Conservation (phyloP, 1,140 invertebrate genomes). For the Lineus longissimus region DNA sequence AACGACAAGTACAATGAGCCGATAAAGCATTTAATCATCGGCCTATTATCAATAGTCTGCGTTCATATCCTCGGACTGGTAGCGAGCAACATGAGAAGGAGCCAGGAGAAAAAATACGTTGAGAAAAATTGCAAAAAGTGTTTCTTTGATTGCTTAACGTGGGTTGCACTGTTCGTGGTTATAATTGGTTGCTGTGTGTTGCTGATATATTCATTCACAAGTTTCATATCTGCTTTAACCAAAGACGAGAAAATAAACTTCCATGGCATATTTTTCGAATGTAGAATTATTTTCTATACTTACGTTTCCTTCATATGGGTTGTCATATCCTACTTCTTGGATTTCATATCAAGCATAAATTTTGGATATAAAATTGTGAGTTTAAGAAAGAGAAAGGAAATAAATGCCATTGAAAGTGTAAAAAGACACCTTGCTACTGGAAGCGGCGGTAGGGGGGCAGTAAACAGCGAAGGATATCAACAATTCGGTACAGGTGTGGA, state of each 20-base stretch:
- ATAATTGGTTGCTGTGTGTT: not conserved
- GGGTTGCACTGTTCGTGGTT: conserved; percentile 5
- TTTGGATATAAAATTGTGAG: conserved; percentile 8
- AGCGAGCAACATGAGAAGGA: conserved; percentile 6
- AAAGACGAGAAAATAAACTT: conserved; percentile 4
- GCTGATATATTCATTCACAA: not conserved
- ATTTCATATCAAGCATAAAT: conserved; percentile 4
- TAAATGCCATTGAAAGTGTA: not conserved
- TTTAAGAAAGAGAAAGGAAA: conserved; percentile 5
- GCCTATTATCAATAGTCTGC: conserved; percentile 1
- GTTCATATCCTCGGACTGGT: conserved; percentile 3
- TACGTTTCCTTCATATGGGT: conserved; percentile 2
- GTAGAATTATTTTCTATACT: conserved; percentile 5
- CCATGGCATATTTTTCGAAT: conserved; percentile 1
- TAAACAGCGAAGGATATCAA: not conserved
- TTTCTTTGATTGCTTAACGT: not conserved
- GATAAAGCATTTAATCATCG: conserved; percentile 4
- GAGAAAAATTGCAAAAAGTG: not conserved
- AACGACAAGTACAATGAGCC: conserved; percentile 8
- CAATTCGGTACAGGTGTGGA: not conserved
- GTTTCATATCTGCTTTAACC: not conserved
- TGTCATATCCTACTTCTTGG: not conserved
- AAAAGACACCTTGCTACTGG: not conserved
- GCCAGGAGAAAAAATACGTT: conserved; percentile 2
- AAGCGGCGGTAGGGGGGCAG: not conserved